A percentile compares a stretch with the other conserved stretches of the same genome.
phyloP scores from a whole-genome alignment of 2,888 invertebrate species.

The Nomada ferruginata region DNA sequence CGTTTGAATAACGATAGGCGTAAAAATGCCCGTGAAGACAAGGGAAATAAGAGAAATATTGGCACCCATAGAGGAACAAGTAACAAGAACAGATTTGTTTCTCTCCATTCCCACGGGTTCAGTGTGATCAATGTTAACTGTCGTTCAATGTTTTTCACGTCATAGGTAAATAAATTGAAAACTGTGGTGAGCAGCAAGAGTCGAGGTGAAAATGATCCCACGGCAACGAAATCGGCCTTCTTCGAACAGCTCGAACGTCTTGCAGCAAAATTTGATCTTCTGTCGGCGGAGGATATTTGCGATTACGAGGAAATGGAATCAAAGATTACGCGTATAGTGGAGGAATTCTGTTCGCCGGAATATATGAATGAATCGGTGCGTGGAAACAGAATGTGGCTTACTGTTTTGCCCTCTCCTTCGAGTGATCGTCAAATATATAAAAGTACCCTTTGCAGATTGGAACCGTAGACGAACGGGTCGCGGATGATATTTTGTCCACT shows the following conservation, averaged over 20 bases:
- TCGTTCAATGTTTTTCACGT: background rate
- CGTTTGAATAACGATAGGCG: background rate
- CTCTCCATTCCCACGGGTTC: background rate
- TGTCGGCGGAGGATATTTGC: constrained; percentile 71
- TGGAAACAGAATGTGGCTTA: background rate
- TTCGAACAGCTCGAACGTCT: constrained; percentile 73
- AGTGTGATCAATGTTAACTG: background rate
- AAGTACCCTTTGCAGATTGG: constrained; percentile 40
- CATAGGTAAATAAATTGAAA: constrained; percentile 74
- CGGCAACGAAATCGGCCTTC: constrained; percentile 69
- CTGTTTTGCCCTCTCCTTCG: no score
- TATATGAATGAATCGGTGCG: constrained; percentile 73
- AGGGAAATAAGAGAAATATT: constrained; percentile 75
- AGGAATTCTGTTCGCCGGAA: constrained; percentile 74
- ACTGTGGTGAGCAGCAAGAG: constrained; percentile 59
- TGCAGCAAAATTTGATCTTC: constrained; percentile 74
- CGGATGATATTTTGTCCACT: constrained; percentile 53
- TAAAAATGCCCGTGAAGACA: constrained; percentile 78
- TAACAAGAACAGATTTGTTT: constrained; percentile 55
- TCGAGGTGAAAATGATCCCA: constrained; percentile 47
- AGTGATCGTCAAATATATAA: background rate
- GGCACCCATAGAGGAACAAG: constrained; percentile 76
- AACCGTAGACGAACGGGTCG: constrained; percentile 27
- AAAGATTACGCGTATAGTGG: constrained; percentile 71
- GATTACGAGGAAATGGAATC: constrained; percentile 77